Base-by-base conservation (phyloP, 2,888 invertebrate genomes). In the Drosophila ezoana region DNA sequence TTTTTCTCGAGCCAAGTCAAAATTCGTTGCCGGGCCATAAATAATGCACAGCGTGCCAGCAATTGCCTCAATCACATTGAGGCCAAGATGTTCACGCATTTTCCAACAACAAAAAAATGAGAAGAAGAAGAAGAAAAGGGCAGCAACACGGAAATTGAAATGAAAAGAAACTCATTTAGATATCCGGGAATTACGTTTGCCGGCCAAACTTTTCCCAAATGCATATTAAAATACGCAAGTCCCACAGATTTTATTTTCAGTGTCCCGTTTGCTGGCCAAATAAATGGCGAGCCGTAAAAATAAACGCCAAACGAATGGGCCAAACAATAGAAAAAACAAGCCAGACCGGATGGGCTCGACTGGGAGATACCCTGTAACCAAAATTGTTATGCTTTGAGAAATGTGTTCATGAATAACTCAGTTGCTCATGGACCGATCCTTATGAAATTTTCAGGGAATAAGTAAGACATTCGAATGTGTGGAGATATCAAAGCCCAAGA, bases 201-300 rank as follows among this genome's bases (percentile, higher is more conserved):
- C 66, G 77, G 63, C 45, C 69, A 71, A 86, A 89, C 87, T 73
- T 87, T 80, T 87, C 90, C 90, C 90, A 89, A 89, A 89, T 89
- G 90, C 83, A 89, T 90, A 89, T 90, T 89, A 90, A 90, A 90
- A 90, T 80, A 76, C 74, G 57, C 61, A 67, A 56, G 49, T 72
- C 68, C 75, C 72, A 67, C 72, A 72, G 78, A 75, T 66, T 69
- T 41, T 13, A 4, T 35, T 35, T 35, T 23, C 57, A 58, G 62
- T 65, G 52, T 48, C 41, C 49, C 47, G 65, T 69, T 61, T 57
- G 64, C 70, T 73, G 84, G 63, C 78, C 87, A 88, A 86, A 88
- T 76, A 88, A 87, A 89, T 89, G 86, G 66, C 69, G 61, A 74
- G 76, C 73, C 68, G 81, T 90, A 83, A 90, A 90, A 89, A 78